Evolutionary conservation across 2,888 invertebrate species (phyloP).

Genomic region (Acanthosepion esculentum): DNA sequence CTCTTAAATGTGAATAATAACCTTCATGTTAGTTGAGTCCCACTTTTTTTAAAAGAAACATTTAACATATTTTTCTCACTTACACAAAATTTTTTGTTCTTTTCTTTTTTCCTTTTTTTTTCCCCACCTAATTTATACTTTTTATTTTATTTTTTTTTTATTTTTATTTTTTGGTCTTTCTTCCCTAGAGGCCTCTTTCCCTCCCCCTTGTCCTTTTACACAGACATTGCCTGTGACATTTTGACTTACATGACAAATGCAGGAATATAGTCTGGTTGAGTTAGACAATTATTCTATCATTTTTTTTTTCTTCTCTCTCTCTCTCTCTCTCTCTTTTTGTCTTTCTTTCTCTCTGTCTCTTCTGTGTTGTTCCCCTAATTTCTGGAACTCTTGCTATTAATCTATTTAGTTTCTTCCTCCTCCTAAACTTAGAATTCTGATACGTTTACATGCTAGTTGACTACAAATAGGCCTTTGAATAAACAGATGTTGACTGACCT

Average conservation of each 20-base stretch:
- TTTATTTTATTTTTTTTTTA: too few relatives aligned
- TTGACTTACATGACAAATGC: conserved; percentile 20
- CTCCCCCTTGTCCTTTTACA: not conserved
- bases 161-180: not conserved
- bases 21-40: not conserved
- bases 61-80: too few relatives aligned
- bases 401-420: not conserved
- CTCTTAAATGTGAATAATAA: not conserved
- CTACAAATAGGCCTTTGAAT: too few relatives aligned
- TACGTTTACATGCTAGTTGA: too few relatives aligned
- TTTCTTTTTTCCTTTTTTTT: not conserved
- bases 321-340: not conserved
- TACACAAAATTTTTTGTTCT: not conserved
- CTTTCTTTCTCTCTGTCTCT: not conserved
- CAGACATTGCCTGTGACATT: not conserved
- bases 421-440: not conserved
- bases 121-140: not conserved
- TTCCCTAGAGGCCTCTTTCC: not conserved
- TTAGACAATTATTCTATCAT: not conserved
- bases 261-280: not conserved
- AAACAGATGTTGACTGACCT: too few relatives aligned
- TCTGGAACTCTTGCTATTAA: not conserved
- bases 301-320: not conserved
- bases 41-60: not conserved
- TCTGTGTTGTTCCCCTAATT: not conserved